Evolutionary conservation across 2,797 vertebrate genomes (phyloP).

Genomic region (Cryptoblepharus egeriae): DNA sequence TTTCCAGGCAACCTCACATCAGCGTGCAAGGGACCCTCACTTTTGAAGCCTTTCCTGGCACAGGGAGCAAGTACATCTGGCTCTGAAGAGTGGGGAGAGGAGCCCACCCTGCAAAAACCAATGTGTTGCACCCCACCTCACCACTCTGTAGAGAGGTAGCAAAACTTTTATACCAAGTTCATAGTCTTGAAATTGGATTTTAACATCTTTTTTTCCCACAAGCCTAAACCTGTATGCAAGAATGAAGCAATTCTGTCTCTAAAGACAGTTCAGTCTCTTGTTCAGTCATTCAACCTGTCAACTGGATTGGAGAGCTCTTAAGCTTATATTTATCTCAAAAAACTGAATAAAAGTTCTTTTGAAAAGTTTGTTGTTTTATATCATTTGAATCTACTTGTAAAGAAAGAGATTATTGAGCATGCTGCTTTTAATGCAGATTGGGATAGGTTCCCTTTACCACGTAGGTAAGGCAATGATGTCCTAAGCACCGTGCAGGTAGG

Average conservation of each 20-base stretch:
- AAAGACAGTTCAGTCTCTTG: background rate
- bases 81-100: too few relatives aligned
- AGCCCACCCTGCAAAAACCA: too few relatives aligned
- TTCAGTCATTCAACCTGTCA: background rate
- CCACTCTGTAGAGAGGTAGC: too few relatives aligned
- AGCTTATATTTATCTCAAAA: slow-evolving; percentile 18
- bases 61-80: too few relatives aligned
- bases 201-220: slow-evolving; percentile 21
- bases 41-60: too few relatives aligned
- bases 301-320: background rate
- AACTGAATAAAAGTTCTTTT: slow-evolving; percentile 54
- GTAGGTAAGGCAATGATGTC: background rate
- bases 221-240: slow-evolving; percentile 40
- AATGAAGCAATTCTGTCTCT: slow-evolving; percentile 12
- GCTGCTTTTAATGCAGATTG: background rate
- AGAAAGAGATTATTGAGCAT: background rate
- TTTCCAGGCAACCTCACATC: too few relatives aligned
- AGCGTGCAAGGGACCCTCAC: too few relatives aligned
- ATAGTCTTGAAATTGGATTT: background rate
- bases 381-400: slow-evolving; percentile 43
- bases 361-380: slow-evolving; percentile 44
- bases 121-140: too few relatives aligned
- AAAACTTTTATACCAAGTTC: background rate
- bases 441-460: background rate
- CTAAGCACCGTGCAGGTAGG: background rate